A percentile compares a stretch with the other conserved stretches of the same genome.
Conservation (phyloP, 1,140 invertebrate genomes). For the Drosophila orosa region DNA sequence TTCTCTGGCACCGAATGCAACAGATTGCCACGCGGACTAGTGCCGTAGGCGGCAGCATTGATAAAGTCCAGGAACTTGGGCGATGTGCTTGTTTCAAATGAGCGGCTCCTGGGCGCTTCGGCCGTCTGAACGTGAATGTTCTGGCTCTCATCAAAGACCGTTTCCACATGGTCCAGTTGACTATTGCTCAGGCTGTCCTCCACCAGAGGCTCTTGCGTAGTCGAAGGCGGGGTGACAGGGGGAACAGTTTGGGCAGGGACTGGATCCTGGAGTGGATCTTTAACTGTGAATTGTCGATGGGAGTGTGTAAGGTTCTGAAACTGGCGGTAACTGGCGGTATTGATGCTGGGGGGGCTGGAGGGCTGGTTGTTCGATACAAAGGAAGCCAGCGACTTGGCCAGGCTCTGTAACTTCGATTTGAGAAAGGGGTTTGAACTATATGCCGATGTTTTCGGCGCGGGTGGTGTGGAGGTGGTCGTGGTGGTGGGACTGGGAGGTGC, state of each 20-base stretch:
- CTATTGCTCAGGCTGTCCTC: constrained; percentile 45
- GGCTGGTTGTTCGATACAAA: constrained; percentile 43
- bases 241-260: constrained; percentile 4
- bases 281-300: constrained; percentile 12
- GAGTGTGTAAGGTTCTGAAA: constrained; percentile 15
- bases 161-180: constrained; percentile 51
- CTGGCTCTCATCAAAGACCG: constrained; percentile 69
- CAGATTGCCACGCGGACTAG: constrained; percentile 50
- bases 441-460: constrained; percentile 26
- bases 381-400: constrained; percentile 53
- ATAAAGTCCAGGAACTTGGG: constrained; percentile 65
- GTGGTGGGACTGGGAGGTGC: constrained; percentile 19
- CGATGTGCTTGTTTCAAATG: constrained; percentile 56
- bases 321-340: background rate
- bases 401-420: constrained; percentile 59
- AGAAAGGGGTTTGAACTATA: constrained; percentile 72
- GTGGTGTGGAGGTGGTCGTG: constrained; percentile 37
- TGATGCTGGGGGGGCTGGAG: background rate
- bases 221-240: constrained; percentile 2
- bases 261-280: constrained; percentile 10
- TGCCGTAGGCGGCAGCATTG: constrained; percentile 66
- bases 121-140: constrained; percentile 60
- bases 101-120: constrained; percentile 49
- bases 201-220: constrained; percentile 36
- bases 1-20: constrained; percentile 35